Base-by-base conservation (phyloP, 2,113 vertebrate genomes). In the Bagarius yarrelli region DNA sequence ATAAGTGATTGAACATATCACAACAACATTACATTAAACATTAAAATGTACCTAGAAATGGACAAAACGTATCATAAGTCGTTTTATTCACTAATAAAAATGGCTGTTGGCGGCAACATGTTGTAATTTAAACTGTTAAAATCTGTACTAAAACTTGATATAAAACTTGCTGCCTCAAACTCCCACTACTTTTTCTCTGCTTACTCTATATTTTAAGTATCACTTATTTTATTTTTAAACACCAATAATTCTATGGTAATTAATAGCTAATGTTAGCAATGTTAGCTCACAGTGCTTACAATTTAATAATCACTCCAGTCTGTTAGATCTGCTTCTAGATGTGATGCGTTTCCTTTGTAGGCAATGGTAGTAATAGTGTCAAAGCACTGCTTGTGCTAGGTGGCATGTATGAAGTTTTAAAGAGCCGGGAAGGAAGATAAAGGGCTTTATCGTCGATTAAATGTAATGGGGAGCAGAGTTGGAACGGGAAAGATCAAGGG, bases 341-440 rank as follows among this genome's bases (percentile, higher is more conserved):
- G 56, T 40, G 27, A 64, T 30, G 32, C 4, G 47, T 63, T 75
- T 80, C 85, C 85, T 80, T 81, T 80, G 72, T 11, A 83, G 75
- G 56, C 84, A 66, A 76, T 78, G 76, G 27, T 59, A 83, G 84
- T 74, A 83, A 76, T 83, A 83, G 77, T 57, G 61, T 80, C 67
- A 64, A 66, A 36, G 71, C 32, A 64, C 79, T 36, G 23, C 47
- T 70, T 3, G 34, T 32, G 27, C n/a, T 63, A 63, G 5, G 61
- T 30, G 59, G 67, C 15, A 75, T 34, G 44, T 88, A 78, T 85
- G 75, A 86, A 83, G 30, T 52, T 64, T 40, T 25, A 84, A 82
- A 80, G 85, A 86, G 87, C 84, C 70, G 69, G 50, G 85, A 47
- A 53, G 63, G 2, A 52, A 61, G 83, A 53, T 66, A 78, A 74